Evolutionary conservation across 2,888 invertebrate genomes (phyloP).

Genomic region (Ischnus inquisitorius): DNA sequence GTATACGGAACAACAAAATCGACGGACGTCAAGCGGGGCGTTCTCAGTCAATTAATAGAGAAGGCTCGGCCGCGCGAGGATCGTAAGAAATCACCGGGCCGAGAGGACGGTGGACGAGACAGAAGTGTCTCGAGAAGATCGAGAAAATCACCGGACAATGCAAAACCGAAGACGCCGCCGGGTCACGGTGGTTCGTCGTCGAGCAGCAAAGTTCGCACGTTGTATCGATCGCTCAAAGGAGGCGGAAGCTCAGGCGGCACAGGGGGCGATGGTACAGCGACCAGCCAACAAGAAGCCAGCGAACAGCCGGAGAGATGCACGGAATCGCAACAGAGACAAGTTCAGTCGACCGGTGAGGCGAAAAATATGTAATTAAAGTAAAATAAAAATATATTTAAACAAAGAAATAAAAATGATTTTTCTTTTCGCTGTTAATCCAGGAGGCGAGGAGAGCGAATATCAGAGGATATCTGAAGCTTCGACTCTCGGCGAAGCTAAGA

Average conservation of each 20-base stretch:
- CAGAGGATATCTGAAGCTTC: slow-evolving; percentile 87
- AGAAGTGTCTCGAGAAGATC: slow-evolving; percentile 82
- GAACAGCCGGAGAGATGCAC: slow-evolving; percentile 79
- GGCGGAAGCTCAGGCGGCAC: slow-evolving; percentile 71
- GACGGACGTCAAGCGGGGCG: slow-evolving; percentile 82
- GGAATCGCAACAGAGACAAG: slow-evolving; percentile 81
- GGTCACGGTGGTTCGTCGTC: slow-evolving; percentile 78
- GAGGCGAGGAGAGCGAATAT: slow-evolving; percentile 86
- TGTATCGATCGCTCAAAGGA: slow-evolving; percentile 82
- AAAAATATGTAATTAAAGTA: slow-evolving; percentile 19
- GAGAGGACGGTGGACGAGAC: slow-evolving; percentile 81
- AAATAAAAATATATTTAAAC: not conserved
- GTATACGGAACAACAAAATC: slow-evolving; percentile 81
- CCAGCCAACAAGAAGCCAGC: slow-evolving; percentile 71
- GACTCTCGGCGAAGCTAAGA: slow-evolving; percentile 83
- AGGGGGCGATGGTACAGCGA: slow-evolving; percentile 73
- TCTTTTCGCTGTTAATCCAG: slow-evolving; percentile 32
- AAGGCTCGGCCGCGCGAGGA: slow-evolving; percentile 87
- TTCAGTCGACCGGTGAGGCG: slow-evolving; percentile 75
- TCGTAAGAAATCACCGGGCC: slow-evolving; percentile 84
- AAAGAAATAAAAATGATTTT: too few relatives aligned
- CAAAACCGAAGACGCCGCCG: slow-evolving; percentile 82
- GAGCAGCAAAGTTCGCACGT: slow-evolving; percentile 80
- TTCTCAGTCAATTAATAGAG: slow-evolving; percentile 87
- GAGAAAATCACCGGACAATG: slow-evolving; percentile 83